Conservation (phyloP, 2,888 invertebrate genomes). For the Dryobota labecula region DNA sequence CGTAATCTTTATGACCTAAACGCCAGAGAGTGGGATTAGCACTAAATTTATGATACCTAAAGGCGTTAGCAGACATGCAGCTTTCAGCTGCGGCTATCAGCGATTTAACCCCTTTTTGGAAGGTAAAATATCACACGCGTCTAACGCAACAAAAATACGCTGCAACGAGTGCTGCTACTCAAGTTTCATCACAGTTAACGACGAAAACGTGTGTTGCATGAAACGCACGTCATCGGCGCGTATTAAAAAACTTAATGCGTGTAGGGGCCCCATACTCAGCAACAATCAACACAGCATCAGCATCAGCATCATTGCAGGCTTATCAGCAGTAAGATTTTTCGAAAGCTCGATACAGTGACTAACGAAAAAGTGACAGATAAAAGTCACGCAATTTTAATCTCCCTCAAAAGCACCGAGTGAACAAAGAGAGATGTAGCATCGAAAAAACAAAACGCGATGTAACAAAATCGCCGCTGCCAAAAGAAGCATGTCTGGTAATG, state of each 20-base stretch:
- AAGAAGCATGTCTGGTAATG: slow-evolving; percentile 2
- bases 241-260: too few species aligned
- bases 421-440: not conserved
- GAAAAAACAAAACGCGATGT: not conserved
- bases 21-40: slow-evolving; percentile 73
- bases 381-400: not conserved
- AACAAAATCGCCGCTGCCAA: not conserved
- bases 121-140: not conserved
- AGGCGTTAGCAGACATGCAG: slow-evolving; percentile 12
- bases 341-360: not conserved
- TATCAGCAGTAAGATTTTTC: not conserved
- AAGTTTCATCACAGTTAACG: not conserved
- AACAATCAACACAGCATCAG: too few species aligned
- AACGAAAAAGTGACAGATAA: not conserved
- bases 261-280: too few species aligned
- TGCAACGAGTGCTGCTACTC: not conserved
- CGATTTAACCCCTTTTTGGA: not conserved
- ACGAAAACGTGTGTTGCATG: not conserved
- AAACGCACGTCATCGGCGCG: too few species aligned
- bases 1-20: slow-evolving; percentile 76
- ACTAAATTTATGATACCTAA: slow-evolving; percentile 74
- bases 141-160: not conserved
- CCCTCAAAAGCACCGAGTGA: not conserved
- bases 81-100: too few species aligned
- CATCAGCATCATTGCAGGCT: too few species aligned